These are phyloP conservation scores for Yponomeuta sedellus DNA, from an alignment of 2,888 invertebrate species.

Conservation along the genomic window DNA sequence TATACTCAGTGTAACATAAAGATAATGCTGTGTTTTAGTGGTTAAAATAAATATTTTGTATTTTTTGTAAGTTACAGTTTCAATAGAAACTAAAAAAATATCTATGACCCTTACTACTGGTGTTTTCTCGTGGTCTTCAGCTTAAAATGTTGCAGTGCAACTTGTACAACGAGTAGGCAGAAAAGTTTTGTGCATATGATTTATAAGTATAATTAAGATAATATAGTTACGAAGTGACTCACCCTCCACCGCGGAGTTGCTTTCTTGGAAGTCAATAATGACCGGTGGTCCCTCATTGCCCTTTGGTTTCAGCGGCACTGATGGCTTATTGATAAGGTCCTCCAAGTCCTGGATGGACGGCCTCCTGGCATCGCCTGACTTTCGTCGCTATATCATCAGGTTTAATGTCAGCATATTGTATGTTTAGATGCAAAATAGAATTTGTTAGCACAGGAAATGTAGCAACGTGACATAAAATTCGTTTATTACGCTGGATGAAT, in stretches of 20 bases:
- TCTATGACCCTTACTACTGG: no score
- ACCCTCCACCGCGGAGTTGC: slow-evolving; percentile 98
- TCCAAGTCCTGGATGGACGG: slow-evolving; percentile 94
- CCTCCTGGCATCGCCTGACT: slow-evolving; percentile 92
- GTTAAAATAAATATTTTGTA: no score
- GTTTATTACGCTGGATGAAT: background rate
- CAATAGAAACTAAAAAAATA: no score
- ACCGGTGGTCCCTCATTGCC: slow-evolving; percentile 90
- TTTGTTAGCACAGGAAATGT: slow-evolving; percentile 11
- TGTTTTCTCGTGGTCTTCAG: no score
- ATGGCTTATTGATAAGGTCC: slow-evolving; percentile 92
- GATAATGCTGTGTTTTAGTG: no score
- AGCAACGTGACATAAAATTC: background rate
- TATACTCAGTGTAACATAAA: no score
- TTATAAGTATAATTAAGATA: no score
- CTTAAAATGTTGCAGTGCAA: no score
- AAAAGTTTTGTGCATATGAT: no score
- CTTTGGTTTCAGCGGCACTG: slow-evolving; percentile 88
- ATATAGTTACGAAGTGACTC: slow-evolving; percentile 22
- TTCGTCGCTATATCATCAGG: slow-evolving; percentile 79
- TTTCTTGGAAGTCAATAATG: slow-evolving; percentile 95
- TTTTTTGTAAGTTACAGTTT: no score
- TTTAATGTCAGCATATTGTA: background rate
- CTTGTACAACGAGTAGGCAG: no score
- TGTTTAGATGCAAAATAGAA: background rate